Evolutionary conservation across 2,888 invertebrate species (phyloP), one percentile per base, ranked within the genome.

Genomic region (Drosophila neonasuta): DNA sequence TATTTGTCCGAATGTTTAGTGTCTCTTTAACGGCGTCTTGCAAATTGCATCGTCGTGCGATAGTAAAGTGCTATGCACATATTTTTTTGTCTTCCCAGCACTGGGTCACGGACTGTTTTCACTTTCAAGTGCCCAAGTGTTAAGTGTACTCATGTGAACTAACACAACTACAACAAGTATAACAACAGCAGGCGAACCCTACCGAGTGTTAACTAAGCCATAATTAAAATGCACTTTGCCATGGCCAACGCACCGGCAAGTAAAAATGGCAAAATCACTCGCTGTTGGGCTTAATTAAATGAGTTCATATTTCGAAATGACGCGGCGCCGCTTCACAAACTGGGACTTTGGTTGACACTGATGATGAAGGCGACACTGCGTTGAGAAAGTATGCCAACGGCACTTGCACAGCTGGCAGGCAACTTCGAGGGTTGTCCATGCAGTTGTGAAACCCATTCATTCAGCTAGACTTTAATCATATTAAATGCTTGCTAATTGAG

Each of bases 191-290:
- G 24, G 24, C 24, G 24, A 59, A 17, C 59, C 59, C 44, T 52
- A 32, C 57, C 60, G 11, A n/a, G 36, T 62, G 73, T 65, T 79
- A 68, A 72, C 68, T 71, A 44, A 60, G 59, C 71, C 79, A 74
- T 81, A 81, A 81, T 81, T 81, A 84, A 78, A 83, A 63, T 81
- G 86, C 84, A 86, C 79, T 73, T 67, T 83, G 78, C 44, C 80
- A 57, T 64, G 52, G 49, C 60, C 41, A 48, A 39, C 39, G 36
- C 49, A 39, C 44, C n/a, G 32, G 29, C 50, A 58, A 13, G 46
- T 39, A 54, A 67, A 36, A 36, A 67, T 79, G 74, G 79, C 76
- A 51, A 69, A 66, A 77, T 64, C 49, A 51, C 66, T 58, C 41
- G 77, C 65, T 63, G 69, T 60, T 72, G 64, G 36, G 29, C 60